phyloP scores from a whole-genome alignment of 2,113 vertebrate species.

The Hirundichthys speculiger region DNA sequence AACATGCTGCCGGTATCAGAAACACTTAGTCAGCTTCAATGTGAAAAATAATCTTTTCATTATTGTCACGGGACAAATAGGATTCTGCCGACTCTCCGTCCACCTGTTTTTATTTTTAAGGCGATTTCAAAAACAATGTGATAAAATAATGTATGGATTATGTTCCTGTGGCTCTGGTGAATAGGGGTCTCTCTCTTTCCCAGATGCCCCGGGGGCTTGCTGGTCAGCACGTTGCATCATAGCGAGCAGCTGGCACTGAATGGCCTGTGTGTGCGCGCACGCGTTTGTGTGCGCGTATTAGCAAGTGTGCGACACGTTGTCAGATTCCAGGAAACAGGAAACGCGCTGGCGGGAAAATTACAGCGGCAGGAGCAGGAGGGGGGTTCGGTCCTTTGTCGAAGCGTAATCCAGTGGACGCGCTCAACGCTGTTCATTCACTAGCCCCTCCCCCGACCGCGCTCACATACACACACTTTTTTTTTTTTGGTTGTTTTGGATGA shows the following conservation, averaged over 20 bases:
- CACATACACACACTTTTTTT: slow-evolving; percentile 14
- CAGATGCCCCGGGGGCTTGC: slow-evolving; percentile 41
- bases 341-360: slow-evolving; percentile 70
- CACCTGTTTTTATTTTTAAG: slow-evolving; percentile 45
- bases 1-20: slow-evolving; percentile 2
- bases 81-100: slow-evolving; percentile 32
- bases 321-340: slow-evolving; percentile 74
- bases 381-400: slow-evolving; percentile 62
- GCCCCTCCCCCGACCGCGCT: neutral
- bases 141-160: slow-evolving; percentile 63
- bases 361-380: slow-evolving; percentile 23
- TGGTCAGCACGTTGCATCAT: slow-evolving; percentile 63
- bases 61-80: slow-evolving; percentile 37
- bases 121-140: slow-evolving; percentile 36
- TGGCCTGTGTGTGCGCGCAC: too few relatives aligned
- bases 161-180: slow-evolving; percentile 54
- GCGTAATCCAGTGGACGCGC: slow-evolving; percentile 59
- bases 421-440: slow-evolving; percentile 8
- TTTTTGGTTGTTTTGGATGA: too few relatives aligned
- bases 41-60: slow-evolving; percentile 45
- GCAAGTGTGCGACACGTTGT: slow-evolving; percentile 27
- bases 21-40: slow-evolving; percentile 16
- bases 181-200: slow-evolving; percentile 67
- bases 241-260: slow-evolving; percentile 60
- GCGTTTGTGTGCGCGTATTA: slow-evolving; percentile 9